Evolutionary conservation across 2,113 vertebrate genomes (phyloP).

Genomic region (Poeciliopsis prolifica): DNA sequence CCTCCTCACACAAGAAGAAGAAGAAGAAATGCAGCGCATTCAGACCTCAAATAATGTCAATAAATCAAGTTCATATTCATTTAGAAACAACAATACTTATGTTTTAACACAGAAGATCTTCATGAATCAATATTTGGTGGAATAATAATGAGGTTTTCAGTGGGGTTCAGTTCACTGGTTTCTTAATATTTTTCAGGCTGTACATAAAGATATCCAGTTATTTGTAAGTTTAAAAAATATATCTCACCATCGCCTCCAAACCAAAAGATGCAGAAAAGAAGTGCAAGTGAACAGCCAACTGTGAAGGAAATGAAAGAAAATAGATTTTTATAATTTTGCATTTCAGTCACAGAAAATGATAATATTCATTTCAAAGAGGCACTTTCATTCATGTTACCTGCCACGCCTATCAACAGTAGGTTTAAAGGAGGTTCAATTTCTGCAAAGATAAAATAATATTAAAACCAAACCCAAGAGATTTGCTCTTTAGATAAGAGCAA

Average conservation of each 20-base stretch:
- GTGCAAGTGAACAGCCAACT: neutral
- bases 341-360: neutral
- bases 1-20: no score
- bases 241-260: constrained; percentile 68
- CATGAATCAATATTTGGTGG: no score
- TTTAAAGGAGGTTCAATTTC: constrained; percentile 2
- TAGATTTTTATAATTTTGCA: neutral
- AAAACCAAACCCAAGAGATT: neutral
- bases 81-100: no score
- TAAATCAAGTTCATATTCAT: no score
- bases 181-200: no score
- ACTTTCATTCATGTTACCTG: constrained; percentile 49
- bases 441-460: constrained; percentile 44
- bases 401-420: neutral
- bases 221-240: neutral
- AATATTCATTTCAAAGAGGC: neutral
- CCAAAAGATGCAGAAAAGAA: constrained; percentile 1
- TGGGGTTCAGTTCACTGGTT: no score
- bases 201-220: constrained; percentile 19
- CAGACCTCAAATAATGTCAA: no score
- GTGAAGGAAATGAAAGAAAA: constrained; percentile 5
- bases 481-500: no score
- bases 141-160: no score
- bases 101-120: no score
- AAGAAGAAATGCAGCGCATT: no score